Evolutionary conservation across 2,797 vertebrate genomes (phyloP).

Genomic region (Dallia pectoralis): DNA sequence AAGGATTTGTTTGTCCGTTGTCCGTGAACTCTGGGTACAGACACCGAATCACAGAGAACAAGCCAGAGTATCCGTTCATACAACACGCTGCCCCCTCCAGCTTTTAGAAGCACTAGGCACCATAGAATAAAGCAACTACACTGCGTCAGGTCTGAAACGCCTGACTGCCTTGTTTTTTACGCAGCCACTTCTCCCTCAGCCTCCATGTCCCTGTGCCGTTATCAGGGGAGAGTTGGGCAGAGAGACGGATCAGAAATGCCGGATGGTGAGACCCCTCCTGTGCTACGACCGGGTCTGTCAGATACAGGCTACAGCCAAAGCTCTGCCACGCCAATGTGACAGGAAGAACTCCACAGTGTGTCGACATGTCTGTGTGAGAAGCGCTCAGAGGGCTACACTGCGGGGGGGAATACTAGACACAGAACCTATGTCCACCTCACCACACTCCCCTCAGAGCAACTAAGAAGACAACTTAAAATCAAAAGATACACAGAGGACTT

Average conservation of each 20-base stretch:
- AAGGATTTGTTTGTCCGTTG: constrained; percentile 53
- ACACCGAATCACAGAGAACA: constrained; percentile 57
- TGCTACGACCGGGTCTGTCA: constrained; percentile 18
- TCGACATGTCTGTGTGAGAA: constrained; percentile 20
- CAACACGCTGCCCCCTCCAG: constrained; percentile 19
- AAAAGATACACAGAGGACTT: too few species aligned
- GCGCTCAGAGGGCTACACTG: too few species aligned
- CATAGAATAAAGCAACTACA: constrained; percentile 46
- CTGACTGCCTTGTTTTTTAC: not conserved
- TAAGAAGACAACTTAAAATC: too few species aligned
- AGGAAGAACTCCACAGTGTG: constrained; percentile 46
- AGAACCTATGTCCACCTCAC: too few species aligned
- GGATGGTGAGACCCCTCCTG: too few species aligned
- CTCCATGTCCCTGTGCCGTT: constrained; percentile 19
- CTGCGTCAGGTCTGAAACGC: constrained; percentile 16
- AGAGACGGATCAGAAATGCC: constrained; percentile 42
- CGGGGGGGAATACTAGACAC: too few species aligned
- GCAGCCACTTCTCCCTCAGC: constrained; percentile 31
- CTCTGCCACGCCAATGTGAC: constrained; percentile 36
- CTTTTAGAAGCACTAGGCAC: constrained; percentile 49
- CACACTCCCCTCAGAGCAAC: too few species aligned
- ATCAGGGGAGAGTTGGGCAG: constrained; percentile 36
- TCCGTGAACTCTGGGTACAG: constrained; percentile 54
- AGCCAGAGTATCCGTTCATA: constrained; percentile 39
- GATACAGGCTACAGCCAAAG: constrained; percentile 44